Base-by-base conservation (phyloP, 2,888 invertebrate genomes). In the Pocota personata region DNA sequence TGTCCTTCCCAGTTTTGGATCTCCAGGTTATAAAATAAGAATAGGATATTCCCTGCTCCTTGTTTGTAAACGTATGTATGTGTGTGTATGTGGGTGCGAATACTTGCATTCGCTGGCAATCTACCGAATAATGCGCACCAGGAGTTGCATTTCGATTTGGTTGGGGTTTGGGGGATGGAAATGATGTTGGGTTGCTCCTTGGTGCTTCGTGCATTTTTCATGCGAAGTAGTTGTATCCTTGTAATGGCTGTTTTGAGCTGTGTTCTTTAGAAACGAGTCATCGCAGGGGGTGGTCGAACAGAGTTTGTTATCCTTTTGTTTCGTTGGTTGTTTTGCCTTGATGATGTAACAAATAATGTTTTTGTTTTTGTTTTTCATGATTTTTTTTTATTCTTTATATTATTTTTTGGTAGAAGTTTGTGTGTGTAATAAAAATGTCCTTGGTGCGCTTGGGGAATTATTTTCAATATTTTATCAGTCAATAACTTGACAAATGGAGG, bases 401-500 rank as follows among this genome's bases (percentile, higher is more conserved):
- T 24, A 14, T 19, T 48, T 64, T 57, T 16, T 21, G 37, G 30
- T 12, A 78, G 62, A 32, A 72, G 80, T 71, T 75, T 71, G 80
- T 86, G 71, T 86, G 71, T 82, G 84, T 67, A 86, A 77, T 86
- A 86, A 86, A 86, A 86, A 82, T 72, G 86, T 86, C 86, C 77
- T 86, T 86, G 82, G 76, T 72, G 86, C 60, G 76, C 82, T 82
- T 32, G 67, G 66, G 72, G 86, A 86, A 82, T 86, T 86, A 86
- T 86, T 82, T 82, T 86, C 86, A 86, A 86, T 86, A 86, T 86
- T 86, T 86, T 86, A 86, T 82, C 86, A 86, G 86, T 86, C 86
- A 86, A 86, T 86, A 86, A 86, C 86, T 86, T 86, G 86, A 86
- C 86, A 86, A 86, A 82, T 86, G 86, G 66, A 40, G 82, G 79